Evolutionary conservation across 2,888 invertebrate species (phyloP).

Genomic region (Norana najaformis): DNA sequence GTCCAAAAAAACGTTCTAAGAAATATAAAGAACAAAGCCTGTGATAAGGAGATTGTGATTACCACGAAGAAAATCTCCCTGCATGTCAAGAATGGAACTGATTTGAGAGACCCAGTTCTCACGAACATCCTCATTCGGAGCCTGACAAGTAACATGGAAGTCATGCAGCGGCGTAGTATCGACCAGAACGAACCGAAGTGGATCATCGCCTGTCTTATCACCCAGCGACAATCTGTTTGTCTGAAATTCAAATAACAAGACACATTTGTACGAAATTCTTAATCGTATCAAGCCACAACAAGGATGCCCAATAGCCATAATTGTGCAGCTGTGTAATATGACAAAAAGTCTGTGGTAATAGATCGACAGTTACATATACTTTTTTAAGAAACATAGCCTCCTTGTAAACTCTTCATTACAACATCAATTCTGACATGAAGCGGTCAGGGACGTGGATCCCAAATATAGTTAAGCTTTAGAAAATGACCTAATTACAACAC

Average conservation of each 20-base stretch:
- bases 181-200: slow-evolving; percentile 73
- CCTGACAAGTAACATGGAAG: slow-evolving; percentile 79
- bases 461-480: background rate
- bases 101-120: slow-evolving; percentile 84
- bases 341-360: background rate
- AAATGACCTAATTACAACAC: background rate
- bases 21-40: background rate
- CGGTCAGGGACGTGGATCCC: too few relatives aligned
- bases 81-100: slow-evolving; percentile 84
- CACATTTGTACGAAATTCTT: background rate
- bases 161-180: slow-evolving; percentile 70
- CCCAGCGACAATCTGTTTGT: slow-evolving; percentile 90
- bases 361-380: too few relatives aligned
- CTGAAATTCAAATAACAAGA: slow-evolving; percentile 65
- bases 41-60: background rate
- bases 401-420: too few relatives aligned
- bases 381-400: too few relatives aligned
- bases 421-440: too few relatives aligned
- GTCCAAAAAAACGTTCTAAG: background rate
- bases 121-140: slow-evolving; percentile 74
- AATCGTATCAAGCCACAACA: background rate
- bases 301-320: background rate
- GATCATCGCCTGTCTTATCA: slow-evolving; percentile 69
- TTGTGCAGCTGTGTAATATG: background rate
- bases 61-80: slow-evolving; percentile 76